Evolutionary conservation across 2,888 invertebrate species (phyloP).

Genomic region (Clanis bilineata): DNA sequence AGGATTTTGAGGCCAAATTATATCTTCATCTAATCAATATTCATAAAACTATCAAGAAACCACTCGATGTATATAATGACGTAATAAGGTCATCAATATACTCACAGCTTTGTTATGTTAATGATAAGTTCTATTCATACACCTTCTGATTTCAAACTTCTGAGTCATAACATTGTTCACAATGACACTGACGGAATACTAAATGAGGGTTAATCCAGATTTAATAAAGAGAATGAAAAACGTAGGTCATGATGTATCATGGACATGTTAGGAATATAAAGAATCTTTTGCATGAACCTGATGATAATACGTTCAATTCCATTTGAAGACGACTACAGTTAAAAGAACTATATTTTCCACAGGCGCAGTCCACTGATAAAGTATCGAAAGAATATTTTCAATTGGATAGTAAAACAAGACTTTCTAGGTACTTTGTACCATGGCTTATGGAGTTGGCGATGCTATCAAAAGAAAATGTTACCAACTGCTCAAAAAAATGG

Average conservation of each 20-base stretch:
- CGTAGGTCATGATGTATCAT: background rate
- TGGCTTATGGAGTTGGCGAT: too few relatives aligned
- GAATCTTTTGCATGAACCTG: too few relatives aligned
- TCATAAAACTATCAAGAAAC: background rate
- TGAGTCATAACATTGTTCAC: conserved; percentile 11
- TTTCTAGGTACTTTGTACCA: too few relatives aligned
- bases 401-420: too few relatives aligned
- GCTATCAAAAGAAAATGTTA: too few relatives aligned
- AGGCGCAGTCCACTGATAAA: too few relatives aligned
- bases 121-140: background rate
- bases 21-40: background rate
- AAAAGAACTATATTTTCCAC: too few relatives aligned
- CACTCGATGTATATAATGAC: background rate
- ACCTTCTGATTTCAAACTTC: background rate
- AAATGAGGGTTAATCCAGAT: conserved; percentile 21
- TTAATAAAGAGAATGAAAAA: background rate
- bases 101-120: background rate
- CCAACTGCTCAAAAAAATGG: too few relatives aligned
- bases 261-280: too few relatives aligned
- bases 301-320: too few relatives aligned
- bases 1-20: background rate
- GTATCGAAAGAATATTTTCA: too few relatives aligned
- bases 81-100: background rate
- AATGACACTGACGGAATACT: conserved; percentile 6
- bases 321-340: too few relatives aligned